Conservation (phyloP, 2,797 vertebrate species). For the Pseudocheirus occidentalis region DNA sequence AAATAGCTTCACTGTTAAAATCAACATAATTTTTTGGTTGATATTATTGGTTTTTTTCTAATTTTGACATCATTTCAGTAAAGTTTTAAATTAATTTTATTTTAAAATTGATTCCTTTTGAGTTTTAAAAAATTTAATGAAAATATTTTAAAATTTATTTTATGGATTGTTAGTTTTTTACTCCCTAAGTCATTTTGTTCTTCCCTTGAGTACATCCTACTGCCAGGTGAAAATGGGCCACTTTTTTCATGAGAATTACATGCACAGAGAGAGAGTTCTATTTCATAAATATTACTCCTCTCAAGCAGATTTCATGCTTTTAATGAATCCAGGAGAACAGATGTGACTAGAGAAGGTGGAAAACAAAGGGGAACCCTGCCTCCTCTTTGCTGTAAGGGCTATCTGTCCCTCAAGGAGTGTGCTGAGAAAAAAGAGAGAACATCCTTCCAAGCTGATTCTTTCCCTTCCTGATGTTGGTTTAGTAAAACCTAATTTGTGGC, state of each 20-base stretch:
- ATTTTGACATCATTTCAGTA: background rate
- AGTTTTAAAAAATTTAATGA: background rate
- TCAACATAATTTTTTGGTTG: background rate
- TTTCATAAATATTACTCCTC: background rate
- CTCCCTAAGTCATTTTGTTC: background rate
- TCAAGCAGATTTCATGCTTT: background rate
- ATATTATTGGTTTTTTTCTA: background rate
- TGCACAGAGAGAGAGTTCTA: background rate
- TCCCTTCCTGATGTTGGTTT: background rate
- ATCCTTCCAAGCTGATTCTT: background rate
- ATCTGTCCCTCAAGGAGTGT: background rate
- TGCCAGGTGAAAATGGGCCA: background rate
- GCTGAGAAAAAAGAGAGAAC: background rate
- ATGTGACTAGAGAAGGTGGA: background rate
- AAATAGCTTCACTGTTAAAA: background rate
- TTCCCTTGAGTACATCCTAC: background rate
- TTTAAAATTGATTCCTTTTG: background rate
- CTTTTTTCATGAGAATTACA: background rate
- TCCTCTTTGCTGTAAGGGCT: background rate
- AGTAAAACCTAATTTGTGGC: background rate
- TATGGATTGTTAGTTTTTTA: background rate
- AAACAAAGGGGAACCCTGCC: background rate
- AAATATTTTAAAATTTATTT: background rate
- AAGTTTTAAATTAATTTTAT: background rate
- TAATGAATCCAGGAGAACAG: background rate